Conservation (phyloP, 64 coral and sea anemone species). For the Astreopora myriophthalma region DNA sequence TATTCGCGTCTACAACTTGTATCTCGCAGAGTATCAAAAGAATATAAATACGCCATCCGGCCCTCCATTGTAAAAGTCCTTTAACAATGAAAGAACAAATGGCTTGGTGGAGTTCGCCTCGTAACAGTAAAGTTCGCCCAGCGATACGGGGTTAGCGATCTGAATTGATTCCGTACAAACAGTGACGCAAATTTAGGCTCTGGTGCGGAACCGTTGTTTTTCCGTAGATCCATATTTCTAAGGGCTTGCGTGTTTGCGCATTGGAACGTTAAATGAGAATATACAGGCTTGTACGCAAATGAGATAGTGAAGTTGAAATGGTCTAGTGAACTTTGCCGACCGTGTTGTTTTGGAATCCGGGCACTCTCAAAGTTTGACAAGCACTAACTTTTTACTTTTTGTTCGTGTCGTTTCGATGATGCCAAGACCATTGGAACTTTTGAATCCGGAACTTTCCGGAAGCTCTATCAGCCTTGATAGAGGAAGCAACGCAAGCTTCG, state of each 20-base stretch:
- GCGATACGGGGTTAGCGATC: too few relatives aligned
- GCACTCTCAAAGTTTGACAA: too few relatives aligned
- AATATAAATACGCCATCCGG: too few relatives aligned
- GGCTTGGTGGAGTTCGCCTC: too few relatives aligned
- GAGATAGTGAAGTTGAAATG: neutral
- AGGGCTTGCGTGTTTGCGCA: conserved; percentile 11
- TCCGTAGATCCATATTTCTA: neutral
- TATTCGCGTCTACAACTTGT: too few relatives aligned
- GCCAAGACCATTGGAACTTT: neutral
- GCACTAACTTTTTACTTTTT: neutral
- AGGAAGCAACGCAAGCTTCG: neutral
- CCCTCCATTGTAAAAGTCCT: too few relatives aligned
- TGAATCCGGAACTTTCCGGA: neutral
- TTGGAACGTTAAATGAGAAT: neutral
- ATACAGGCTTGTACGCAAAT: neutral
- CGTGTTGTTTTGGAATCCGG: neutral
- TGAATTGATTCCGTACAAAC: neutral
- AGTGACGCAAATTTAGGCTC: neutral
- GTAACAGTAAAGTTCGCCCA: too few relatives aligned
- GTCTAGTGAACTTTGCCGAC: neutral
- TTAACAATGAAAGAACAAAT: too few relatives aligned
- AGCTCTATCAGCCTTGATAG: neutral
- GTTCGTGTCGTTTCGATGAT: neutral
- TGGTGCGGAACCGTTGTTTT: neutral
- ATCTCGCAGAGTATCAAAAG: too few relatives aligned